Conservation (phyloP, 2,113 vertebrate species). For the Sitta europaea region DNA sequence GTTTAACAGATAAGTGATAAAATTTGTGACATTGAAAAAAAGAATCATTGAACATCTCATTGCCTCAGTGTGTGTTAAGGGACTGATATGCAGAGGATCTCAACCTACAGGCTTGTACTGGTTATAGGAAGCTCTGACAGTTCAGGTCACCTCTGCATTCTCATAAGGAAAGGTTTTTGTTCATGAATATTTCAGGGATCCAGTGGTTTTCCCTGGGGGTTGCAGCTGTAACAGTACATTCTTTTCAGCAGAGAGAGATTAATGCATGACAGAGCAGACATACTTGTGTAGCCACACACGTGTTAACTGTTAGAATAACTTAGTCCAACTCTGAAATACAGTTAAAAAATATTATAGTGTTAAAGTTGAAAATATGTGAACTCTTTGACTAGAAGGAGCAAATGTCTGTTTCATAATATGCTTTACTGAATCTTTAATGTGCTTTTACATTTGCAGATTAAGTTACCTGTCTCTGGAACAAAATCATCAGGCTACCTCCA, state of each 20-base stretch:
- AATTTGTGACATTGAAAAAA: not conserved
- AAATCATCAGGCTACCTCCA: slow-evolving; percentile 69
- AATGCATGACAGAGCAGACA: not conserved
- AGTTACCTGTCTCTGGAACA: slow-evolving; percentile 78
- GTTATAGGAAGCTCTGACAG: not conserved
- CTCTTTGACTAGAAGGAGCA: not conserved
- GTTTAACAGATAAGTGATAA: not conserved
- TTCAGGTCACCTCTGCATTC: not conserved
- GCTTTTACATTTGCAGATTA: slow-evolving; percentile 63
- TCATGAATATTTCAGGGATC: not conserved
- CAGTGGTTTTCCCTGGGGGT: not conserved
- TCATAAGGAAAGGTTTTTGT: not conserved
- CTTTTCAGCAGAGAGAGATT: not conserved
- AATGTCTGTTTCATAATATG: not conserved
- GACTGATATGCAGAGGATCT: not conserved
- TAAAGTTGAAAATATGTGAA: not conserved
- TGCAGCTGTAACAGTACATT: not conserved
- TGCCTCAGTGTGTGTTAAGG: not conserved
- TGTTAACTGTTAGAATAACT: not conserved
- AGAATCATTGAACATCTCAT: not conserved
- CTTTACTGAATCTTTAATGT: not conserved
- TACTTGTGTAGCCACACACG: not conserved
- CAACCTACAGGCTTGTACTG: not conserved
- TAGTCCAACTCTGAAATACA: not conserved
- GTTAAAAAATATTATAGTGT: not conserved